phyloP scores from a whole-genome alignment of 2,797 vertebrate genomes.

The Gephyroberyx darwinii region DNA sequence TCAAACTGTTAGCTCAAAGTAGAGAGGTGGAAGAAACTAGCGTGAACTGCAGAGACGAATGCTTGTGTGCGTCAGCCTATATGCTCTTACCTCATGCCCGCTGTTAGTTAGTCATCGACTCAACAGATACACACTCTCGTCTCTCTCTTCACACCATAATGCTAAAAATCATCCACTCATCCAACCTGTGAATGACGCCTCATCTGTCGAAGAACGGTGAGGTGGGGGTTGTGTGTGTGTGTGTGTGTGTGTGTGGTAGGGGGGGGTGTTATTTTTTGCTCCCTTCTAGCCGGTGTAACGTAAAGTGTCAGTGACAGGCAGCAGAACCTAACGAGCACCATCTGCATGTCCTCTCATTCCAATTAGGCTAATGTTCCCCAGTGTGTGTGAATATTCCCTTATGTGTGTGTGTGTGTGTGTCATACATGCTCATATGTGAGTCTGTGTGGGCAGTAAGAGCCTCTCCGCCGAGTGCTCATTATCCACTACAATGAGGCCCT shows the following conservation, averaged over 20 bases:
- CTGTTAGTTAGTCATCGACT: conserved; percentile 39
- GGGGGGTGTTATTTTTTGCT: conserved; percentile 32
- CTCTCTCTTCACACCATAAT: conserved; percentile 15
- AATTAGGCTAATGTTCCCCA: conserved; percentile 67
- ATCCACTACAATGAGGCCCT: conserved; percentile 47
- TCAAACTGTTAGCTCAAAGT: conserved; percentile 26
- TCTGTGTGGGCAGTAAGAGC: conserved; percentile 30
- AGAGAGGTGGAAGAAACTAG: conserved; percentile 6
- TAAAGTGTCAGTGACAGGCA: conserved; percentile 62
- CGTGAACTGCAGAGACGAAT: conserved; percentile 6
- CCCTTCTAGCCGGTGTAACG: conserved; percentile 28
- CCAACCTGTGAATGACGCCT: conserved; percentile 36
- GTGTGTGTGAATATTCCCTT: conserved; percentile 9
- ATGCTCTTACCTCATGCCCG: conserved; percentile 8
- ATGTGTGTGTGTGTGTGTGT: not conserved
- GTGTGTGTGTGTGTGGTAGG: not conserved
- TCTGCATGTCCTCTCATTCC: conserved; percentile 66
- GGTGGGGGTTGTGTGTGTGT: conserved; percentile 4
- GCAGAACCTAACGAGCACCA: conserved; percentile 71
- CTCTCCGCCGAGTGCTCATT: conserved; percentile 61
- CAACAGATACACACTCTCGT: conserved; percentile 6
- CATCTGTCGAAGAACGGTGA: conserved; percentile 39
- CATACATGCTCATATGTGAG: conserved; percentile 7
- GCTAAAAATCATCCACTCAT: not conserved
- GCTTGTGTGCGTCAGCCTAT: conserved; percentile 3